Evolutionary conservation across 2,797 vertebrate species (phyloP).

Genomic region (Aphelocoma californica): DNA sequence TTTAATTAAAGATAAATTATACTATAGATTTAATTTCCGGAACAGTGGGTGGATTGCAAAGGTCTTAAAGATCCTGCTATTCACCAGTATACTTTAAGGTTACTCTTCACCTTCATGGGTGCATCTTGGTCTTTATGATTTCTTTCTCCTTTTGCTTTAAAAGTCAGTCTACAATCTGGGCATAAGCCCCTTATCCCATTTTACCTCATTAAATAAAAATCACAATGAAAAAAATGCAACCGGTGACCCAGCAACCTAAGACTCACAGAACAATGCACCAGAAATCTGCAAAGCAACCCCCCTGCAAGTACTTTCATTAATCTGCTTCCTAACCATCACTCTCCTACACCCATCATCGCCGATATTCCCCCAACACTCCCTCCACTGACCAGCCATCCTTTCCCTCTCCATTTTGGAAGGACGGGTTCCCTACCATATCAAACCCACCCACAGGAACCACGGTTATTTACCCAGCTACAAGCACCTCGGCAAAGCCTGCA

Average conservation of each 20-base stretch:
- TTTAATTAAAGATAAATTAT: conserved; percentile 15
- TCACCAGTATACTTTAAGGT: conserved; percentile 42
- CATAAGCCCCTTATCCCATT: conserved; percentile 29
- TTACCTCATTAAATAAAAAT: conserved; percentile 17
- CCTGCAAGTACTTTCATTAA: neutral
- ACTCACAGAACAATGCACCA: conserved; percentile 24
- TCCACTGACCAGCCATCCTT: neutral
- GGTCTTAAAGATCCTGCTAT: conserved; percentile 24
- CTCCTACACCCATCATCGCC: neutral
- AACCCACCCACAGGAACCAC: neutral
- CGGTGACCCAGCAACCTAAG: neutral
- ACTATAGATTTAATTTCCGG: conserved; percentile 21
- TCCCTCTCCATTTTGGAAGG: conserved; percentile 15
- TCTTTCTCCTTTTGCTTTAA: conserved; percentile 17
- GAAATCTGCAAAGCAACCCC: neutral
- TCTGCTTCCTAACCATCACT: neutral
- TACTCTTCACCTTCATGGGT: conserved; percentile 41
- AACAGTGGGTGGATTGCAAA: neutral
- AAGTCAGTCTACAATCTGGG: neutral
- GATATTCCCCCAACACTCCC: neutral
- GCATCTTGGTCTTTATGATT: neutral
- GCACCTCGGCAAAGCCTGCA: neutral
- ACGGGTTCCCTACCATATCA: neutral
- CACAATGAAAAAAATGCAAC: neutral
- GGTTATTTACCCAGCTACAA: conserved; percentile 1